A percentile compares a stretch with the other conserved stretches of the same genome.
Conservation (phyloP, 1,140 invertebrate species). For the Formica selysi region DNA sequence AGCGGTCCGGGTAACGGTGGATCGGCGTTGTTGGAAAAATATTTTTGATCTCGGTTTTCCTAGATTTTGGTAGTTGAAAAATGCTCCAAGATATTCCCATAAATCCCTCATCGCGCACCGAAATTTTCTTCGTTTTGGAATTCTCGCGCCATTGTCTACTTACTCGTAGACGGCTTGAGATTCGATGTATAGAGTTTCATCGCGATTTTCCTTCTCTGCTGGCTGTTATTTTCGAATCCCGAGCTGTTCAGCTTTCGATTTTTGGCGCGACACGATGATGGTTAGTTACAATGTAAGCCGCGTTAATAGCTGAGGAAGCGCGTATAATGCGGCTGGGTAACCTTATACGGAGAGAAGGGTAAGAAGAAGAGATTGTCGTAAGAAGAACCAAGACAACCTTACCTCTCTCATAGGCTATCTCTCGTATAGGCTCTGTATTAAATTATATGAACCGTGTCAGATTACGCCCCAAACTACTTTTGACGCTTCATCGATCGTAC, state of each 20-base stretch:
- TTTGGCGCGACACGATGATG: background rate
- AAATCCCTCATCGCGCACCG: background rate
- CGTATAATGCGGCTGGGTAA: conserved; percentile 34
- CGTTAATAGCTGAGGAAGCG: conserved; percentile 28
- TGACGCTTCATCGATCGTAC: conserved; percentile 62
- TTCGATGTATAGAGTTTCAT: conserved; percentile 18
- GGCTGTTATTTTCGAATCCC: background rate
- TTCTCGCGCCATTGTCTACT: background rate
- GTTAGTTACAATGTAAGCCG: conserved; percentile 15
- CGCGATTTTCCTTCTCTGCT: background rate
- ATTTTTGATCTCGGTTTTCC: background rate
- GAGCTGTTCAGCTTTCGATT: background rate
- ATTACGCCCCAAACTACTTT: conserved; percentile 72
- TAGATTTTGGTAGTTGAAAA: background rate
- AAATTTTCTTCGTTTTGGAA: conserved; percentile 20
- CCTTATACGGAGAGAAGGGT: conserved; percentile 52
- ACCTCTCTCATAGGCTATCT: conserved; percentile 25
- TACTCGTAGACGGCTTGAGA: background rate
- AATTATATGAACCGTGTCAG: conserved; percentile 75
- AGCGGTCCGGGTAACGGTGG: background rate
- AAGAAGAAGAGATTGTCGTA: background rate
- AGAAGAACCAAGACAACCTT: conserved; percentile 22
- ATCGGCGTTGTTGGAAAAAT: conserved; percentile 14
- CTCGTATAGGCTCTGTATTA: conserved; percentile 65
- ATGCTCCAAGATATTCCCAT: background rate